Conservation (phyloP, 2,113 vertebrate species). For the Epinephelus cyanopodus region DNA sequence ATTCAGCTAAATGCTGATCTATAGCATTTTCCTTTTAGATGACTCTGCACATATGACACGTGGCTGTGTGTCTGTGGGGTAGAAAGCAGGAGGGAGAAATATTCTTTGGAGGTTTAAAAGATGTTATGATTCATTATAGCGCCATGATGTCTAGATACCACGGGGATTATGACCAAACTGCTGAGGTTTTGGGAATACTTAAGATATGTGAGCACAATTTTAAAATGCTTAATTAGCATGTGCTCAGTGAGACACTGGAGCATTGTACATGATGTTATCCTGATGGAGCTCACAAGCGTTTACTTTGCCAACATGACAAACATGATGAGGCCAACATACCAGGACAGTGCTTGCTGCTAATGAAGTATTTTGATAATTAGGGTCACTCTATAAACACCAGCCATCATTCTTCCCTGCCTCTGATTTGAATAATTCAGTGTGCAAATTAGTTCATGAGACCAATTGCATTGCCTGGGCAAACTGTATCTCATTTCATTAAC, state of each 20-base stretch:
- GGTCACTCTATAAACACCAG: slow-evolving; percentile 85
- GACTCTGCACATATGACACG: not conserved
- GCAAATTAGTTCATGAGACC: slow-evolving; percentile 83
- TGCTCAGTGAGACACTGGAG: slow-evolving; percentile 40
- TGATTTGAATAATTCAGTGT: slow-evolving; percentile 89
- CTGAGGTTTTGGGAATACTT: slow-evolving; percentile 10
- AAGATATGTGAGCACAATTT: slow-evolving; percentile 35
- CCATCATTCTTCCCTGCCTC: slow-evolving; percentile 82
- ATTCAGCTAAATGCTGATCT: not conserved
- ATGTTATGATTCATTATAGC: not conserved
- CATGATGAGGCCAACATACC: slow-evolving; percentile 56
- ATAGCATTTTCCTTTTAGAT: not conserved
- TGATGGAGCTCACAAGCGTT: slow-evolving; percentile 18
- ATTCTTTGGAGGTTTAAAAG: not conserved
- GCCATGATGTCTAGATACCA: not conserved
- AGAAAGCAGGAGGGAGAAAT: not conserved
- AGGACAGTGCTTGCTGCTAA: slow-evolving; percentile 73
- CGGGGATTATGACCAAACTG: not conserved
- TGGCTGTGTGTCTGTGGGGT: not conserved
- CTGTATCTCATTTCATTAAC: slow-evolving; percentile 82
- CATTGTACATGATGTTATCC: slow-evolving; percentile 42
- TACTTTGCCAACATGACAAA: slow-evolving; percentile 44
- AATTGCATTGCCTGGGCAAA: slow-evolving; percentile 79
- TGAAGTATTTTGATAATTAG: slow-evolving; percentile 88
- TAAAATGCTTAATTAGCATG: slow-evolving; percentile 45